Conservation (phyloP, 2,113 vertebrate species). For the Stomatorhinus ivindoensis region DNA sequence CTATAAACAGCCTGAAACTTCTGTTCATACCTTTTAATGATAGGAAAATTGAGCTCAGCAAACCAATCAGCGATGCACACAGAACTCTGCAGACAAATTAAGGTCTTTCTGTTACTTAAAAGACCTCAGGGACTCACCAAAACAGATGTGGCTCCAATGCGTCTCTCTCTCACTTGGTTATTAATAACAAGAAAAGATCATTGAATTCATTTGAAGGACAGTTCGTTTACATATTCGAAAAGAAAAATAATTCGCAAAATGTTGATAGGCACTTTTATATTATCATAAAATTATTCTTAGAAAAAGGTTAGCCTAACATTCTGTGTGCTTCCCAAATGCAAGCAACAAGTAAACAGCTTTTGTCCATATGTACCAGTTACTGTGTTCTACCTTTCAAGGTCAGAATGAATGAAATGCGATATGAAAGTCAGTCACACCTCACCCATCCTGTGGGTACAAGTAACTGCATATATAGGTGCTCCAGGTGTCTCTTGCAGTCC, state of each 20-base stretch:
- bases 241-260: neutral
- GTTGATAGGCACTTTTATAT: neutral
- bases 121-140: neutral
- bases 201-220: neutral
- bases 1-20: neutral
- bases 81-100: neutral
- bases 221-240: neutral
- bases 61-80: neutral
- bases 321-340: neutral
- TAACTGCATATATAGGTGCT: neutral
- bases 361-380: no score
- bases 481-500: neutral
- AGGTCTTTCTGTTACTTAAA: neutral
- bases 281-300: neutral
- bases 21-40: neutral
- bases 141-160: neutral
- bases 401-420: no score
- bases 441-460: no score
- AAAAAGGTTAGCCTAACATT: neutral
- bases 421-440: neutral
- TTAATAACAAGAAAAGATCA: neutral
- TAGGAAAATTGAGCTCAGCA: neutral
- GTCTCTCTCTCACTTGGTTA: neutral
- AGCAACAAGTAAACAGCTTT: no score
- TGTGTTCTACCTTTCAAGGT: no score